Percentiles rank a stretch among this genome's conserved stretches.
phyloP scores from a whole-genome alignment of 2,113 vertebrate species.

The Bothrops jararaca region DNA sequence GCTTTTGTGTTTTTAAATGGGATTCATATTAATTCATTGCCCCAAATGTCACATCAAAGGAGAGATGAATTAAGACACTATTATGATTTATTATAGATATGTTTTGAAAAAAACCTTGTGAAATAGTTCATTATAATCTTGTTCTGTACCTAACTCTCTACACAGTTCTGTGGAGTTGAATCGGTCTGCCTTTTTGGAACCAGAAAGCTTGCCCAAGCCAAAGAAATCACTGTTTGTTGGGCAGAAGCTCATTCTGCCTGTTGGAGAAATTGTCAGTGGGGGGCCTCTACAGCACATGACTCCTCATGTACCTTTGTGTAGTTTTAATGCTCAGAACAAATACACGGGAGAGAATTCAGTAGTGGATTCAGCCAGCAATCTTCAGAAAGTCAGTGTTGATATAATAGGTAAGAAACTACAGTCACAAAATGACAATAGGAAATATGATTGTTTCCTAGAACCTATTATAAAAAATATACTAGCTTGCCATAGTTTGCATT shows the following conservation, averaged over 20 bases:
- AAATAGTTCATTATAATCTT: not conserved
- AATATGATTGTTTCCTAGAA: not conserved
- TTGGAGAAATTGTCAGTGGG: conserved; percentile 88
- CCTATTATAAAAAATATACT: not conserved
- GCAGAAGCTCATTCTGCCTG: conserved; percentile 71
- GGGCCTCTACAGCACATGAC: conserved; percentile 68
- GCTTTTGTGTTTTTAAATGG: not conserved
- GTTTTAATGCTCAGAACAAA: conserved; percentile 85
- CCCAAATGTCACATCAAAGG: not conserved
- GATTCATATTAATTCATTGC: not conserved
- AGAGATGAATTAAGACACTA: not conserved
- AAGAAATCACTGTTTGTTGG: conserved; percentile 79
- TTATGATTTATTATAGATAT: not conserved
- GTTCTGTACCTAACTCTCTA: not conserved
- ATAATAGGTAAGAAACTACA: conserved; percentile 58
- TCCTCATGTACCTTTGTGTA: conserved; percentile 78
- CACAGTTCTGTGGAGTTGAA: conserved; percentile 85
- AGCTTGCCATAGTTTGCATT: not conserved
- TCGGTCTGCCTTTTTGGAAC: conserved; percentile 83
- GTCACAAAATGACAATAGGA: not conserved
- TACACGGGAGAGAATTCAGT: conserved; percentile 72
- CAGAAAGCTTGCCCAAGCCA: conserved; percentile 76
- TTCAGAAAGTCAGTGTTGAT: conserved; percentile 49
- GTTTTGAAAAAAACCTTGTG: not conserved
- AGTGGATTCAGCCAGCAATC: conserved; percentile 52